Evolutionary conservation across 2,113 vertebrate genomes (phyloP).

Genomic region (Leptosomus discolor): DNA sequence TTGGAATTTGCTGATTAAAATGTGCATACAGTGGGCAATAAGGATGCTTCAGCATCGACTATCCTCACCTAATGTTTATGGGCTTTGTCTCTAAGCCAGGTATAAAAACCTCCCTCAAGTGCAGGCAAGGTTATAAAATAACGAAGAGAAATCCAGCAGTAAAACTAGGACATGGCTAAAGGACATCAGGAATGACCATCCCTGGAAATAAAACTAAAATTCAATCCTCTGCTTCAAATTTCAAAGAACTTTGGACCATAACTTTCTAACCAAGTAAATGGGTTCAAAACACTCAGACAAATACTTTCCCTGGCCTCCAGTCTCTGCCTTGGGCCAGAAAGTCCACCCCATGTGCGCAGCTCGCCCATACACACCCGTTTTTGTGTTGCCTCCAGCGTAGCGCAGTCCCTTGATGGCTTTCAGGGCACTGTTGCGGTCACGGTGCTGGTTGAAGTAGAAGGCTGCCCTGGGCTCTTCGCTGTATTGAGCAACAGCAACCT

Average conservation of each 20-base stretch:
- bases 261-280: neutral
- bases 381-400: conserved; percentile 87
- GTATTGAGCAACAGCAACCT: conserved; percentile 89
- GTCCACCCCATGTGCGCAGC: neutral
- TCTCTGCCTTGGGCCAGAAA: neutral
- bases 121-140: neutral
- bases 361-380: conserved; percentile 72
- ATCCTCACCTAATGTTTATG: neutral
- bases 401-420: conserved; percentile 73
- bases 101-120: neutral
- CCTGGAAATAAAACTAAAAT: neutral
- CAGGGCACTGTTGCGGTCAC: conserved; percentile 80
- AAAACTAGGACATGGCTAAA: neutral
- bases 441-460: conserved; percentile 78
- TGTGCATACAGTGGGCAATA: neutral
- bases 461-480: conserved; percentile 83
- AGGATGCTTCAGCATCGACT: neutral
- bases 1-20: neutral
- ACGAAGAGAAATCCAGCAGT: neutral
- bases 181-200: neutral
- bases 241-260: neutral
- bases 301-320: neutral
- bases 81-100: neutral
- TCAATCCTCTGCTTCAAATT: accelerated
- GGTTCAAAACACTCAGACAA: neutral